These are phyloP conservation scores for Acarapis woodi DNA, from an alignment of 1,140 invertebrate genomes.

Conservation along the genomic window DNA sequence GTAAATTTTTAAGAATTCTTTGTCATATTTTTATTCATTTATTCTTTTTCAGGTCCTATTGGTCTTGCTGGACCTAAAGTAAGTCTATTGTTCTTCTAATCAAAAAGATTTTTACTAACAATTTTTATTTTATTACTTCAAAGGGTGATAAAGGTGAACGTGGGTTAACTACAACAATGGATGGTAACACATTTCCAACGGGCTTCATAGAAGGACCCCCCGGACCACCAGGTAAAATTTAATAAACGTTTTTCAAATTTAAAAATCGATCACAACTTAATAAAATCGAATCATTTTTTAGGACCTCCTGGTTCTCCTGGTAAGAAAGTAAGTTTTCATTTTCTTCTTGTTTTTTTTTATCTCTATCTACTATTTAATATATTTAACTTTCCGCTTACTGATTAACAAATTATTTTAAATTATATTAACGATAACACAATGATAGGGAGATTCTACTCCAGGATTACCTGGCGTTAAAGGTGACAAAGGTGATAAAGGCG, in stretches of 20 bases:
- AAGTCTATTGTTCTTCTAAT: background rate
- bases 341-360: background rate
- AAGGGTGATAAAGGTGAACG: conserved; percentile 67
- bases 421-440: background rate
- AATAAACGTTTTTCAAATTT: background rate
- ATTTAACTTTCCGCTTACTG: background rate
- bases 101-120: background rate
- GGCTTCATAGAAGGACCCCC: conserved; percentile 65
- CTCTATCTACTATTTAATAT: background rate
- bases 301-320: conserved; percentile 33
- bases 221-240: conserved; percentile 19
- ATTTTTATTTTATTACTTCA: background rate
- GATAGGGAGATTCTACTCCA: conserved; percentile 33
- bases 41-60: conserved; percentile 5
- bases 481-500: conserved; percentile 57
- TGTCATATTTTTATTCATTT: background rate
- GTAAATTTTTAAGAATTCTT: conserved; percentile 1
- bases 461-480: conserved; percentile 65
- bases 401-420: background rate
- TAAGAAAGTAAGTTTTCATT: conserved; percentile 23
- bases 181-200: conserved; percentile 35
- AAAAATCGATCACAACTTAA: conserved; percentile 50
- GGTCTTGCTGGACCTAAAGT: conserved; percentile 26
- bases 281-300: too few relatives aligned
- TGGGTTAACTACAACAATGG: conserved; percentile 56